Evolutionary conservation across 2,888 invertebrate species (phyloP), one percentile per base, ranked within the genome.

Genomic region (Caenorhabditis panamensis): DNA sequence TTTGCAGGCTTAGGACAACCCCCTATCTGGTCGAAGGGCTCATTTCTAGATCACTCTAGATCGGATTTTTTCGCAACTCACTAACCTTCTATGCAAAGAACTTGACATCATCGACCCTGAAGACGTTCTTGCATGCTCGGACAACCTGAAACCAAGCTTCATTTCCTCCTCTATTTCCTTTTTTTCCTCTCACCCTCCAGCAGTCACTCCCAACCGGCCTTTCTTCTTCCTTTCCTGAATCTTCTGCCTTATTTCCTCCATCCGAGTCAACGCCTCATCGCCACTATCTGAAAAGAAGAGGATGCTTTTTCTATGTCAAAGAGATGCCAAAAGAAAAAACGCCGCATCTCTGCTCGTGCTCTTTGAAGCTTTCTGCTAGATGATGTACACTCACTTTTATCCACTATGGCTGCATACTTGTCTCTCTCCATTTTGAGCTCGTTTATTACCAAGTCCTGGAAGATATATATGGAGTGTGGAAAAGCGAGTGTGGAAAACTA

Each of bases 231-330:
- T 82, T 54, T 89, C 89, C 49, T 88, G 88, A 24, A 89, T 87
- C 68, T 82, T 86, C 64, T 88, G 88, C n/a, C 86, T 66, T 53
- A 89, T 82, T 59, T 88, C 87, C 69, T 89, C 88, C 89, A 89
- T 88, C 24, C 78, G 53, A 76, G 82, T 80, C 49, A 84, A 31
- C 36, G 69, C 75, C 8, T 83, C 85, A 41, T 84, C 82, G 31
- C 82, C 83, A 31, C 79, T 62, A 63, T 79, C 71, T 79, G 71
- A 9, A 64, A 67, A 22, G 41, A 61, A 16, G 22, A 41, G 36
- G 71, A 8, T 56, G 5, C 71, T 71, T 44, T 66, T 78, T 59
- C 67, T 67, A 79, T 72, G 72, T 72, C 66, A 66, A 66, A 71
- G 73, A 66, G 64, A 58, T 44, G 75, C 58, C 61, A 61, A 66